Percentiles rank a stretch among this genome's conserved stretches.
Conservation (phyloP, 2,797 vertebrate species). For the Oceanodroma leucorhoa region DNA sequence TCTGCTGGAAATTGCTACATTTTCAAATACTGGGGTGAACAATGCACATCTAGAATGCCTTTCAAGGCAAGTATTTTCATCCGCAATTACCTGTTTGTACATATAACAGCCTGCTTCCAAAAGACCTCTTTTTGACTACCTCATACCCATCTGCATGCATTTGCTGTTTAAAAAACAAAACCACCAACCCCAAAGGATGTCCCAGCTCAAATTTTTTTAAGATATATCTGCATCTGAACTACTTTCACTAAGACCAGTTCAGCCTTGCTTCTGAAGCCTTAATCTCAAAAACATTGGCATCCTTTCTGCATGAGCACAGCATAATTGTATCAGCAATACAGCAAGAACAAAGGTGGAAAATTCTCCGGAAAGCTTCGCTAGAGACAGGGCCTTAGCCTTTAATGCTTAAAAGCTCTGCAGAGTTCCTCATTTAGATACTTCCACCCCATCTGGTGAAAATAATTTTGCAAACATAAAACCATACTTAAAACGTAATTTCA, state of each 20-base stretch:
- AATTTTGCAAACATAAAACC: slow-evolving; percentile 16
- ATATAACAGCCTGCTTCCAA: background rate
- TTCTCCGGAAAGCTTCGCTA: background rate
- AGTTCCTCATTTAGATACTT: background rate
- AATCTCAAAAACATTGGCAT: background rate
- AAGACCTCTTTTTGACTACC: background rate
- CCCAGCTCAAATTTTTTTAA: background rate
- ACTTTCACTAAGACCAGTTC: background rate
- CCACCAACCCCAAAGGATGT: background rate
- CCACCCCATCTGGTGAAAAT: slow-evolving; percentile 34
- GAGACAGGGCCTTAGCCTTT: background rate
- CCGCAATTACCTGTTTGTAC: background rate
- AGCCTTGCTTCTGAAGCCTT: background rate
- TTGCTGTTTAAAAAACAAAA: background rate
- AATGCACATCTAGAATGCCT: background rate
- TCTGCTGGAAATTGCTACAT: background rate
- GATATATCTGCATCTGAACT: background rate
- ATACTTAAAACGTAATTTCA: background rate
- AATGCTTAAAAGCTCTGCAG: slow-evolving; percentile 17
- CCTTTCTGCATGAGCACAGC: background rate
- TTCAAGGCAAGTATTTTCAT: background rate
- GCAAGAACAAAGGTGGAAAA: background rate
- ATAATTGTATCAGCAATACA: background rate
- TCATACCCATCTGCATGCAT: background rate
- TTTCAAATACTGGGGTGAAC: background rate